phyloP scores from a whole-genome alignment of 2,113 vertebrate species.

The Scytalopus superciliaris region DNA sequence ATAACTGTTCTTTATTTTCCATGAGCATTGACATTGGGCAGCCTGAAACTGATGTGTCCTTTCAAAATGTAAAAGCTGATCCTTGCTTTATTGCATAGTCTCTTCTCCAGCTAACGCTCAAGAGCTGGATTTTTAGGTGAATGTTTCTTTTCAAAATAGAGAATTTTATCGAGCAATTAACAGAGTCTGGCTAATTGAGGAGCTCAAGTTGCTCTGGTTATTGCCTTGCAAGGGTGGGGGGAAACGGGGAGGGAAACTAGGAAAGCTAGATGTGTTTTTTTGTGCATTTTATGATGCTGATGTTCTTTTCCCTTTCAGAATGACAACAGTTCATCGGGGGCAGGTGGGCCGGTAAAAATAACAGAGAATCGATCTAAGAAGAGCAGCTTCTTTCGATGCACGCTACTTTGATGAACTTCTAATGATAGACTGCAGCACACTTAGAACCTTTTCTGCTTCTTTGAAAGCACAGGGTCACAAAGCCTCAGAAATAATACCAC shows the following conservation, averaged over 20 bases:
- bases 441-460: conserved; percentile 79
- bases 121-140: not conserved
- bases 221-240: not conserved
- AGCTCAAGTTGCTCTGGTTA: not conserved
- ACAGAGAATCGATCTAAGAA: conserved; percentile 95
- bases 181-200: not conserved
- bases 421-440: conserved; percentile 77
- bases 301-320: conserved; percentile 74
- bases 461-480: conserved; percentile 80
- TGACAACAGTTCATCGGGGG: conserved; percentile 84
- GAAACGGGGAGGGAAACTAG: not conserved
- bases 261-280: not conserved
- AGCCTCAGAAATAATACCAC: conserved; percentile 76
- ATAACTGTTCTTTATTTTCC: not conserved
- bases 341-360: conserved; percentile 91
- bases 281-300: not conserved
- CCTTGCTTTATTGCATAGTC: not conserved
- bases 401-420: conserved; percentile 85
- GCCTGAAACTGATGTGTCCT: not conserved
- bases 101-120: not conserved
- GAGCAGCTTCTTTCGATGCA: conserved; percentile 93
- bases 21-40: not conserved
- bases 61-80: not conserved
- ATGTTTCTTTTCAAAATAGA: not conserved
- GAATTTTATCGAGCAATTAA: not conserved